Evolutionary conservation across 1,140 invertebrate genomes (phyloP).

Genomic region (Tenebrio molitor): DNA sequence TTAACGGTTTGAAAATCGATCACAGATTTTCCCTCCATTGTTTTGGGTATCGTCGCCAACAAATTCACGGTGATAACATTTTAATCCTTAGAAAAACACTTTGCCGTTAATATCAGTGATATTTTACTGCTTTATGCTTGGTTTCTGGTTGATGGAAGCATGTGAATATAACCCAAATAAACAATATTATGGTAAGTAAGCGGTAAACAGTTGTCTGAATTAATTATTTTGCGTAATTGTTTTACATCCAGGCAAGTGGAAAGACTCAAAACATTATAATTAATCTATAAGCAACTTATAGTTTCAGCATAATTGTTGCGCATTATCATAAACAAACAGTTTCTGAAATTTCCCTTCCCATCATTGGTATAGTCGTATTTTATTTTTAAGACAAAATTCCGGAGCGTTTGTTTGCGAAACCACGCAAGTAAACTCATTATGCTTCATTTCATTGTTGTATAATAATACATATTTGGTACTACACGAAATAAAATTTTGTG

Average conservation of each 20-base stretch:
- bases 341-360: too few species aligned
- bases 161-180: slow-evolving; percentile 24
- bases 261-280: slow-evolving; percentile 17
- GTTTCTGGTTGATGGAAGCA: slow-evolving; percentile 20
- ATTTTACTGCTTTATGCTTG: slow-evolving; percentile 8
- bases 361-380: too few species aligned
- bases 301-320: background rate
- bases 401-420: too few species aligned
- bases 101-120: background rate
- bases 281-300: slow-evolving; percentile 14
- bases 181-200: slow-evolving; percentile 19
- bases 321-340: too few species aligned
- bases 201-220: slow-evolving; percentile 31
- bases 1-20: background rate
- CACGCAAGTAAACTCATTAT: too few species aligned
- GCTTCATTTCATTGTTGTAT: too few species aligned
- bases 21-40: background rate
- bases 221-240: slow-evolving; percentile 32
- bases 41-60: background rate
- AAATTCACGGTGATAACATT: background rate
- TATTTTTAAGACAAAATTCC: too few species aligned
- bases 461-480: too few species aligned
- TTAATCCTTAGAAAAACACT: slow-evolving; percentile 1
- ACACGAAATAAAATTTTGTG: too few species aligned
- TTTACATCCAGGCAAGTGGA: slow-evolving; percentile 7